Percentiles rank a stretch among this genome's conserved stretches.
These are phyloP conservation scores for Listronotus bonariensis DNA, from an alignment of 1,140 invertebrate species.

Conservation along the genomic window DNA sequence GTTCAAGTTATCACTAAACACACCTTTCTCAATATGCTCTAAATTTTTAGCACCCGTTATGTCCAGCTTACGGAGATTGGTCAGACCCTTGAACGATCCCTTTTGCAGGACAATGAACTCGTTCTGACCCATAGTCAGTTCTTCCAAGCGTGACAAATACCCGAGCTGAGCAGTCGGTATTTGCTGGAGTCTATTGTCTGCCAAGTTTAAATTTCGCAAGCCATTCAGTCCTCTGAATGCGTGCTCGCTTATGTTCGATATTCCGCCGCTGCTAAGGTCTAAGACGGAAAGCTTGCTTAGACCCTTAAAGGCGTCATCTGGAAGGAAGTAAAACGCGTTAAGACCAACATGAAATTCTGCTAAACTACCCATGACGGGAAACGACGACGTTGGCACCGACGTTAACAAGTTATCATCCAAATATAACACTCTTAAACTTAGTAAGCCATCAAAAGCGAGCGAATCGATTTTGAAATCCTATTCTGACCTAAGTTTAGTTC, in stretches of 20 bases:
- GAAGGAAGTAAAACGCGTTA: slow-evolving; percentile 76
- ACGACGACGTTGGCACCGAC: slow-evolving; percentile 72
- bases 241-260: slow-evolving; percentile 73
- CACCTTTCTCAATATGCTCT: slow-evolving; percentile 71
- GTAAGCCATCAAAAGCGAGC: slow-evolving; percentile 76
- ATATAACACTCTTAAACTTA: slow-evolving; percentile 75
- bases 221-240: slow-evolving; percentile 77
- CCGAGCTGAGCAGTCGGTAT: slow-evolving; percentile 78
- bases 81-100: slow-evolving; percentile 76
- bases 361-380: slow-evolving; percentile 71
- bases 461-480: slow-evolving; percentile 78
- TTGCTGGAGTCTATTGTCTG: slow-evolving; percentile 73
- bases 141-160: slow-evolving; percentile 73
- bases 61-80: slow-evolving; percentile 75
- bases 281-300: slow-evolving; percentile 74
- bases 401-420: slow-evolving; percentile 84
- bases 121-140: slow-evolving; percentile 82
- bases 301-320: slow-evolving; percentile 75
- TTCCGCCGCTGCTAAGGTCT: slow-evolving; percentile 77
- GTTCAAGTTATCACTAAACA: slow-evolving; percentile 79
- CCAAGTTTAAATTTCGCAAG: slow-evolving; percentile 74
- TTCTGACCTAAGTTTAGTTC: slow-evolving; percentile 88
- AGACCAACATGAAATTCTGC: slow-evolving; percentile 83
- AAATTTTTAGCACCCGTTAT: slow-evolving; percentile 75
- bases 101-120: slow-evolving; percentile 70